Base-by-base conservation (phyloP, 2,888 invertebrate genomes). In the Hyposoter dolosus region DNA sequence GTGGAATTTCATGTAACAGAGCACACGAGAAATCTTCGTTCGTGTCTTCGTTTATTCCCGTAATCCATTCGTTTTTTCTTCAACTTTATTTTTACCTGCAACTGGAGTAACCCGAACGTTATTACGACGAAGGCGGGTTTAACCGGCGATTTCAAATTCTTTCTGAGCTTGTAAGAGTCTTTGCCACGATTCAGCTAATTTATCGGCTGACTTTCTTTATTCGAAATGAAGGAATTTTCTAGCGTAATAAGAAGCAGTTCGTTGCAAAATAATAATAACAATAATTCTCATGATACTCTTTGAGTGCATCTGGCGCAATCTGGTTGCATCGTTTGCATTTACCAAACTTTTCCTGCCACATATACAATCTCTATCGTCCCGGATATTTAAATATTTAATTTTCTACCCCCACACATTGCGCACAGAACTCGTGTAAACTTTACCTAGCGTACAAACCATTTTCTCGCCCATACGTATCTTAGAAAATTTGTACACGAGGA, bases 351-450 rank as follows among this genome's bases (percentile, higher is more conserved):
- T 72, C 53, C 71, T 72, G 50, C 19, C 40, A 12, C 23, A 17
- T 40, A 9, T 40, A 72, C 53, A 17, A 40, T 72, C 19, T 68
- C n/a, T 56, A n/a, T 53, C 63, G 63, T 50, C 32, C 56, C 53
- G 77, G 86, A 84, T 86, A 88, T 87, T 88, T 84, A 87, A 89
- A 89, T 87, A 87, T 89, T 89, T 88, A 87, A 87, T 87, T 85
- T 87, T 76, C 19, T 40, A 32, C 32, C 45, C 60, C 47, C 76
- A 75, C 43, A 32, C 3, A 72, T 82, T 35, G 17, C 60, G 28
- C 12, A 35, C 28, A 66, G 66, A 43, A 40, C 15, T 69, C 47
- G 84, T 81, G 80, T 85, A 85, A 86, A 89, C 82, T 80, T 72
- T 56, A 40, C n/a, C 12, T 19, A 40, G 19, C 53, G 72, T 72